Percentiles rank a stretch among this genome's conserved stretches.
Conservation (phyloP, 2,797 vertebrate genomes). For the Buphagus erythrorhynchus region DNA sequence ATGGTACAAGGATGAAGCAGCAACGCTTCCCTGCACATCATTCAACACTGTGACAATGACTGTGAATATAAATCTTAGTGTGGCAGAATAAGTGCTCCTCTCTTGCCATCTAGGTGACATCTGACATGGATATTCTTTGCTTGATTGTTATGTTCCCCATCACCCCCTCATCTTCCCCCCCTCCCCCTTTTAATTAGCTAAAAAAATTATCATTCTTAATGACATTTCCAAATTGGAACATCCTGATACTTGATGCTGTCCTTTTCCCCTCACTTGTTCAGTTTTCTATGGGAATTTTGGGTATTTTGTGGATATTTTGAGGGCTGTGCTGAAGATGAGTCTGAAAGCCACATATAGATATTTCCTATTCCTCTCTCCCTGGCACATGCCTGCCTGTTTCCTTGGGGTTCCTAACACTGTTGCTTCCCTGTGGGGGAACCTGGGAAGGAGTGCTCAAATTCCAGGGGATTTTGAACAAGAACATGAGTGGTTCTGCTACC, state of each 20-base stretch:
- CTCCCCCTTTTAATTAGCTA: neutral
- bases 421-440: neutral
- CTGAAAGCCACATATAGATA: neutral
- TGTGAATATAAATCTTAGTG: neutral
- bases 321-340: neutral
- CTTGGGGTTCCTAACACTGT: neutral
- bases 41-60: accelerated
- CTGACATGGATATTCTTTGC: neutral
- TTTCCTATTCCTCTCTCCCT: neutral
- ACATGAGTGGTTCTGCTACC: neutral
- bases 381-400: neutral
- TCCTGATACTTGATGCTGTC: neutral
- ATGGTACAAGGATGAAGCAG: neutral
- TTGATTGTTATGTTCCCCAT: neutral
- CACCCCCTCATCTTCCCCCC: no score
- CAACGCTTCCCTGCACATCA: neutral
- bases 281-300: neutral
- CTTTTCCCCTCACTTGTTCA: accelerated
- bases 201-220: neutral
- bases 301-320: neutral
- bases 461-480: neutral
- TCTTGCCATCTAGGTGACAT: neutral
- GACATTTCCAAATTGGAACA: neutral
- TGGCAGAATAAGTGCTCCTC: neutral
- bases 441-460: neutral